Evolutionary conservation across 2,797 vertebrate species (phyloP).

Genomic region (Cryptoblepharus egeriae): DNA sequence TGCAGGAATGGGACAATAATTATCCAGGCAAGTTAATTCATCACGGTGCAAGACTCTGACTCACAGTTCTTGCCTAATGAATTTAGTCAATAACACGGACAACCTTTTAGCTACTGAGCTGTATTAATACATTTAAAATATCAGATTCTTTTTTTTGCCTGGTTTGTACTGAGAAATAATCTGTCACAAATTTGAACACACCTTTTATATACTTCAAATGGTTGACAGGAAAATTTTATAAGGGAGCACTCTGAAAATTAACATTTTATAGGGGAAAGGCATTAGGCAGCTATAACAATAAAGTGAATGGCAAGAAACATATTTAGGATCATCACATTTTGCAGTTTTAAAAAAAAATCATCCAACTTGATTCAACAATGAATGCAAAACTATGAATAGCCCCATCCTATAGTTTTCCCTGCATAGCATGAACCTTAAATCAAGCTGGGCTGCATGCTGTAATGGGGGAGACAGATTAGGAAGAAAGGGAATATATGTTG

Average conservation of each 20-base stretch:
- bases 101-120: not conserved
- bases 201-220: not conserved
- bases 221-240: not conserved
- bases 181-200: not conserved
- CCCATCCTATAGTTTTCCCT: too few species aligned
- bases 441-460: too few species aligned
- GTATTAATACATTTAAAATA: not conserved
- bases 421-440: too few species aligned
- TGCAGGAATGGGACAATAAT: not conserved
- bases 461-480: too few species aligned
- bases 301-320: not conserved
- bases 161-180: not conserved
- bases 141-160: conserved; percentile 9
- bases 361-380: not conserved
- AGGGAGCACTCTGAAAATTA: not conserved
- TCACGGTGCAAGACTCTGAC: not conserved
- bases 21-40: not conserved
- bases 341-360: conserved; percentile 1
- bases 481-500: too few species aligned
- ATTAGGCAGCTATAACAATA: not conserved
- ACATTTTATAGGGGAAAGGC: not conserved
- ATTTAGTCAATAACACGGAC: not conserved
- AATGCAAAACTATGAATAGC: not conserved
- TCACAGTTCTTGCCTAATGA: not conserved
- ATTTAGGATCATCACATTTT: not conserved